Percentiles rank a stretch among this genome's conserved stretches.
phyloP scores from a whole-genome alignment of 2,797 vertebrate species.

The Hylomyscus alleni region DNA sequence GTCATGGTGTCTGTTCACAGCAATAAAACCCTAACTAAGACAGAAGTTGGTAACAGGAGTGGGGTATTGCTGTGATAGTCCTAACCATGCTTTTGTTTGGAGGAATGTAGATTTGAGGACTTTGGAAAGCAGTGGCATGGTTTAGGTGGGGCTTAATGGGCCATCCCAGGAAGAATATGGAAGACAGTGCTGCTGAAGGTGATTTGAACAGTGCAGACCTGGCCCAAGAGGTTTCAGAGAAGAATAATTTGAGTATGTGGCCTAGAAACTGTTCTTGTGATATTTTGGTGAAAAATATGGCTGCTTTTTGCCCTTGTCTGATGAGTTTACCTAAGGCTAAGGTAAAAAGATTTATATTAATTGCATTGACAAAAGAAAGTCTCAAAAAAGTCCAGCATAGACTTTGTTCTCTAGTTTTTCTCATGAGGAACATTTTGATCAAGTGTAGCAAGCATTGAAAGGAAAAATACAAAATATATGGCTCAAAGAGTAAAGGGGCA shows the following conservation, averaged over 20 bases:
- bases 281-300: not conserved
- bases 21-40: not conserved
- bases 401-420: not conserved
- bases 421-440: not conserved
- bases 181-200: not conserved
- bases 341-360: not conserved
- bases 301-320: not conserved
- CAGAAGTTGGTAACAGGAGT: not conserved
- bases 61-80: not conserved
- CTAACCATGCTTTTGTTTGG: not conserved
- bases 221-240: not conserved
- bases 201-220: not conserved
- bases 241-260: not conserved
- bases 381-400: not conserved
- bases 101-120: not conserved
- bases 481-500: not conserved
- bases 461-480: too few relatives aligned
- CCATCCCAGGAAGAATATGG: not conserved
- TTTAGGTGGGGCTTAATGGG: not conserved
- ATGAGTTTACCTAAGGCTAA: not conserved
- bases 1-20: not conserved
- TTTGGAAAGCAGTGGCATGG: not conserved
- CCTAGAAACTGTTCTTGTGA: not conserved
- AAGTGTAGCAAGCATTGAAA: not conserved
- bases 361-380: not conserved